Base-by-base conservation (phyloP, 2,888 invertebrate species). In the Drosophila koepferae region DNA sequence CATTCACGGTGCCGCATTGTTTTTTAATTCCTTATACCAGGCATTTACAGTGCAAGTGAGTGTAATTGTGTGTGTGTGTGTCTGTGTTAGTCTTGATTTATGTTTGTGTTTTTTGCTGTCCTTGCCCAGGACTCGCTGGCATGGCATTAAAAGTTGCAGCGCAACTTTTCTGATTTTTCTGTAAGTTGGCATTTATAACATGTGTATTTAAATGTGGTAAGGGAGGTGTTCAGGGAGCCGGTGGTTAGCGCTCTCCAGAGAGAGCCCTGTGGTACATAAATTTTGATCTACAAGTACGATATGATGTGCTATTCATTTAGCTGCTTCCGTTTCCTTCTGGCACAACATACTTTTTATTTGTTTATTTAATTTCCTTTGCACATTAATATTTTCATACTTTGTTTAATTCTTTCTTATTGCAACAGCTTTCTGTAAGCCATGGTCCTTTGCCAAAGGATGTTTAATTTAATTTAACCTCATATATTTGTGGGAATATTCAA, bases 161-260 rank as follows among this genome's bases (percentile, higher is more conserved):
- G 38, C 60, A 73, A 84, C 70, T 71, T 68, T 72, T 36, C 72
- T 83, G 58, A 59, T 68, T 72, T 72, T 64, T 60, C 49, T 49
- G 18, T 49, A 69, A 77, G 73, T 81, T 72, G 69, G 54, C 58
- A 67, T 77, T 80, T 81, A 64, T 81, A 62, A 64, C 74, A 67
- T 76, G 60, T 79, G 64, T 63, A 64, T 60, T 53, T 61, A 74
- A 70, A 83, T 71, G 18, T 62, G 44, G 44, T 4, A 44, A 20
- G 14, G 10, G 5, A 14, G 56, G 43, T 23, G n/a, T 16, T 16
- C 14, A 16, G 40, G 18, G 12, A 18, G 8, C 12, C 12, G 20
- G 9, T 12, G 31, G 34, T 5, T 18, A 23, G 23, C 16, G 20
- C 10, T 44, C 48, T 36, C 51, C 44, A 31, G 48, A 41, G 48